Evolutionary conservation across 2,888 invertebrate species (phyloP), one percentile per base, ranked within the genome.

Genomic region (Heliconius sara): DNA sequence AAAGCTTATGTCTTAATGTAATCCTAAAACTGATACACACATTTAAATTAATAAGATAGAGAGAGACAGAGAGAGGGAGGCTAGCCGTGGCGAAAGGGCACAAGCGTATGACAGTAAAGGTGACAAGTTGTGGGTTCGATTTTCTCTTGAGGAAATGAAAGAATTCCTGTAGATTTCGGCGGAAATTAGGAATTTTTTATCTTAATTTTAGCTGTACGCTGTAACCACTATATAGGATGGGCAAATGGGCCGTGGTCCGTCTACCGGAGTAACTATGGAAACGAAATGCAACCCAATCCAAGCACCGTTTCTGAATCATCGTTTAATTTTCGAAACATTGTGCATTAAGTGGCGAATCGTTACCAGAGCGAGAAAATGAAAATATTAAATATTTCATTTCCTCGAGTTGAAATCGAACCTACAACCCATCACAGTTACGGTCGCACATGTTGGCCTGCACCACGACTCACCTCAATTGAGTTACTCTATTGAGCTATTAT

Each of bases 1-100:
- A 84, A 82, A 82, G 83, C 81, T 27, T 79, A 83, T 85, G 85
- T 85, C 86, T 86, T 87, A 88, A 87, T 86, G 85, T 85, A 86
- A 86, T 79, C 66, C 85, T 83, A 65, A 77, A 83, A 72, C 79
- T 79, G 81, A 83, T 82, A 82, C 76, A 82, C 79, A 79, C 80
- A 80, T 83, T 85, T 85, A 83, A 84, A 85, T 85, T 84, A 84
- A 83, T 60, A 9, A 30, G 27, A 30, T 30, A 47, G 47, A 47
- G 16, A 16, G 16, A 47, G 4, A 47, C 16, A 52, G 47, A 34
- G 34, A 34, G 34, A 52, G 52, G 6, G 52, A 52, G 19, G 7
- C 19, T 16, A 19, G 57, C 0, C 9, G 57, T 57, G n/a, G 57
- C 10, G 22, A 1, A 57, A 22, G n/a, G 60, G 2, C 60, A 60